Evolutionary conservation across 2,888 invertebrate species (phyloP).

Genomic region (Drosophila fulvimacula): DNA sequence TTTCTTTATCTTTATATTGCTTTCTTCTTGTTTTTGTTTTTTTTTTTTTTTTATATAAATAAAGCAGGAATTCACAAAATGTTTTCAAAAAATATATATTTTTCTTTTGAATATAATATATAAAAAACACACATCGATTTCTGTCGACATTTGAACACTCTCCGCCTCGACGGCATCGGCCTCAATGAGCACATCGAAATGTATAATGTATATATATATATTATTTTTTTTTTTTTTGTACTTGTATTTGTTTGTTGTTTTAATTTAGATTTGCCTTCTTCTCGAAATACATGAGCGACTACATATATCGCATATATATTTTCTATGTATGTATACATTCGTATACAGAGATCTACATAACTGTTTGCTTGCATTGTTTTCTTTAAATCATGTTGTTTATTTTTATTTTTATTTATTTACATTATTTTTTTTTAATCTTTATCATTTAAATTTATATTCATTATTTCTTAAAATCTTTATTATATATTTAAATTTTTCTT

Average conservation of each 20-base stretch:
- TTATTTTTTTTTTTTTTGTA: constrained; percentile 8
- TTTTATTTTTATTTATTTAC: not conserved
- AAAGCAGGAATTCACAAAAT: constrained; percentile 12
- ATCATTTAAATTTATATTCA: not conserved
- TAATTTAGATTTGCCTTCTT: constrained; percentile 19
- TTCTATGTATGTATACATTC: constrained; percentile 4
- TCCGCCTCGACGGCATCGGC: constrained; percentile 28
- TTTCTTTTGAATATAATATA: constrained; percentile 5
- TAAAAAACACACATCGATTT: constrained; percentile 21
- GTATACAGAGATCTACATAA: not conserved
- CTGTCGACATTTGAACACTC: constrained; percentile 28
- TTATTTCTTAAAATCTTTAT: not conserved
- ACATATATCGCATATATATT: constrained; percentile 7
- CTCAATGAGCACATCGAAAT: constrained; percentile 17
- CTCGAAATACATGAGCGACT: constrained; percentile 21
- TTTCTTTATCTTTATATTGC: not conserved
- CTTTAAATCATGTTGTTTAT: not conserved
- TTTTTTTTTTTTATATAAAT: too few species aligned
- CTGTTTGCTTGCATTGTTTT: not conserved
- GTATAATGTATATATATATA: constrained; percentile 6
- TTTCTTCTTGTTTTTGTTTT: not conserved
- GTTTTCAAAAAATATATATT: constrained; percentile 3
- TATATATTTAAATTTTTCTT: not conserved
- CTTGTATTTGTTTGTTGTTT: constrained; percentile 21
- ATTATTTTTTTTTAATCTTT: not conserved